A percentile compares a stretch with the other conserved stretches of the same genome.
These are phyloP conservation scores for Gavialis gangeticus DNA, from an alignment of 2,113 vertebrate genomes.

Conservation along the genomic window DNA sequence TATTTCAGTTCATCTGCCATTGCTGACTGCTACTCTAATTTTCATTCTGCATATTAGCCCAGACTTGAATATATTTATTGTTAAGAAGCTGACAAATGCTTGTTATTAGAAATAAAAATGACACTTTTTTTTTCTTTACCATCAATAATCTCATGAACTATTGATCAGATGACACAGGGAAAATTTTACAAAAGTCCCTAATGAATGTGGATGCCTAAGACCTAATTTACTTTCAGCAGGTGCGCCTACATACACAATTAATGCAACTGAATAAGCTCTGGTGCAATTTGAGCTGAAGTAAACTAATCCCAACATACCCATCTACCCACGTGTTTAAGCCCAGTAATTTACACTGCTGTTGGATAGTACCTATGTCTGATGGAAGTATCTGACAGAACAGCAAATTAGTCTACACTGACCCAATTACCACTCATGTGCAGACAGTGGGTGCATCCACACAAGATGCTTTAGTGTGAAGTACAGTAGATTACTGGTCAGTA, in stretches of 20 bases:
- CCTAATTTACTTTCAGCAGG: background rate
- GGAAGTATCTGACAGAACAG: too few relatives aligned
- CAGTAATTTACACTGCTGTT: too few relatives aligned
- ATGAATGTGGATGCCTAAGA: background rate
- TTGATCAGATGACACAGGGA: background rate
- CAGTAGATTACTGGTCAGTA: too few relatives aligned
- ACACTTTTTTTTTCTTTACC: background rate
- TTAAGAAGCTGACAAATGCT: background rate
- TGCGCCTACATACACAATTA: background rate
- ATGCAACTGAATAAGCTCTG: background rate
- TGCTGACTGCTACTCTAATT: background rate
- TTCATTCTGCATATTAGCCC: background rate
- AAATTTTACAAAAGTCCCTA: background rate
- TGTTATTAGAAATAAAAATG: background rate
- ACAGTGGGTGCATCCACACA: too few relatives aligned
- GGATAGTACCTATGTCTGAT: too few relatives aligned
- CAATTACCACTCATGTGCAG: too few relatives aligned
- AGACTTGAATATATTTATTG: background rate
- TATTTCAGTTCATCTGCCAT: background rate
- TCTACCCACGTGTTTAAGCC: too few relatives aligned
- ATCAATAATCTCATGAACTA: background rate
- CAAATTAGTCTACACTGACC: too few relatives aligned
- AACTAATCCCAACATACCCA: too few relatives aligned
- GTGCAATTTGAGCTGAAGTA: too few relatives aligned
- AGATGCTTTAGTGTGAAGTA: too few relatives aligned